Evolutionary conservation across 2,113 vertebrate species (phyloP).

Genomic region (Dipodomys ordii): DNA sequence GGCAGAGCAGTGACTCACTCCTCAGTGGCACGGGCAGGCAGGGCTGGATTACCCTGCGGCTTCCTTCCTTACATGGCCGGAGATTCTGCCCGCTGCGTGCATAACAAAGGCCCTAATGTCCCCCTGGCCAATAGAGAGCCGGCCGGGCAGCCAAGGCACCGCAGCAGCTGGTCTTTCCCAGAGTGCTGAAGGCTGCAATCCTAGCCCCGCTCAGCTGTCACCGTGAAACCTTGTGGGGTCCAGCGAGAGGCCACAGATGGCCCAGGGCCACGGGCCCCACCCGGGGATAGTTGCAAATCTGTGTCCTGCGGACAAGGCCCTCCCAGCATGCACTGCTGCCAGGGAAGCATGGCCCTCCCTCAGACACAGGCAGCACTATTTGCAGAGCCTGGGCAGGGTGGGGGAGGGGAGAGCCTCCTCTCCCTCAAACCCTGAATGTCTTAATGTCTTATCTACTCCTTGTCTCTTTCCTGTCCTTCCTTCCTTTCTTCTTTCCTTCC

Average conservation of each 20-base stretch:
- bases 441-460: neutral
- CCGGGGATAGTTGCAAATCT: slow-evolving; percentile 58
- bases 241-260: slow-evolving; percentile 52
- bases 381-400: no score
- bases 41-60: slow-evolving; percentile 67
- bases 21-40: slow-evolving; percentile 58
- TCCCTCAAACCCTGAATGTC: neutral
- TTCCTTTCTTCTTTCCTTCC: neutral
- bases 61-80: slow-evolving; percentile 81
- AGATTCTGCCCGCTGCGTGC: slow-evolving; percentile 77
- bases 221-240: slow-evolving; percentile 60
- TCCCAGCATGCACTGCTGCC: neutral
- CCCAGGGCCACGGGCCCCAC: slow-evolving; percentile 57
- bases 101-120: slow-evolving; percentile 78
- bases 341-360: neutral
- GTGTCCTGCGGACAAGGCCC: slow-evolving; percentile 39
- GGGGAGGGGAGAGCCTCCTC: neutral
- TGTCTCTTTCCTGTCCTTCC: neutral
- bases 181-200: slow-evolving; percentile 74
- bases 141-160: slow-evolving; percentile 59
- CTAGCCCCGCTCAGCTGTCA: slow-evolving; percentile 80
- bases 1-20: slow-evolving; percentile 75
- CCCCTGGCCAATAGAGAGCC: slow-evolving; percentile 58
- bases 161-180: slow-evolving; percentile 79
- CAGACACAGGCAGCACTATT: no score